Evolutionary conservation across 2,888 invertebrate genomes (phyloP), one percentile per base, ranked within the genome.

Genomic region (Dicranocentrus wangi): DNA sequence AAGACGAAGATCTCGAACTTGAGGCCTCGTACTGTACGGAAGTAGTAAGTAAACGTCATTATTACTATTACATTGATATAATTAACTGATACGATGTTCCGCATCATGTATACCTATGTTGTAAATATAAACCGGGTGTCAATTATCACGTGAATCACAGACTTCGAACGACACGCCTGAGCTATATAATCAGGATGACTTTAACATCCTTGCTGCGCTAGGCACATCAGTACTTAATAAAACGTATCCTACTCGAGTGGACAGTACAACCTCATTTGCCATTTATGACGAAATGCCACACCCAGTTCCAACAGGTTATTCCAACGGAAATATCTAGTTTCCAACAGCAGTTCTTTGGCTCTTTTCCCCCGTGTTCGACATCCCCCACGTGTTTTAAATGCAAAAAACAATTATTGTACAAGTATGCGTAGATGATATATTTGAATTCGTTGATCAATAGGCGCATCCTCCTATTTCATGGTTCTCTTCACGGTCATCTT

Each of bases 281-380:
- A 28, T 28, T 19, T 76, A 60, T 32, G 77, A 76, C 47, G 82
- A 82, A 55, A 63, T 77, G 51, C 82, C 82, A 13, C 66, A 66
- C 23, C 71, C 77, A 1, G 60, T 82, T 13, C 82, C 77, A 2
- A 58, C 68, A 43, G 75, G 75, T 39, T 10, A 47, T 47, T 47
- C 7, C 15, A 10, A 5, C 47, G 15, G 7, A 32, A 7, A 32
- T 32, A 3, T 7, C 10, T 32, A 7, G 32, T 7, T 32, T 32
- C 32, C 10, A 3, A 32, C 32, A 10, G 3, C 32, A 7, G 32
- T 32, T 32, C 47, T 47, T 15, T 47, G n/a, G n/a, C n/a, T n/a
- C n/a, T n/a, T n/a, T 47, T 15, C 47, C 47, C 15, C 15, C 15
- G 47, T 5, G n/a, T 47, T 32, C 32, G 10, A 10, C 3, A 32